Evolutionary conservation across 2,888 invertebrate species (phyloP), one percentile per base, ranked within the genome.

Genomic region (Enchytraeus crypticus): DNA sequence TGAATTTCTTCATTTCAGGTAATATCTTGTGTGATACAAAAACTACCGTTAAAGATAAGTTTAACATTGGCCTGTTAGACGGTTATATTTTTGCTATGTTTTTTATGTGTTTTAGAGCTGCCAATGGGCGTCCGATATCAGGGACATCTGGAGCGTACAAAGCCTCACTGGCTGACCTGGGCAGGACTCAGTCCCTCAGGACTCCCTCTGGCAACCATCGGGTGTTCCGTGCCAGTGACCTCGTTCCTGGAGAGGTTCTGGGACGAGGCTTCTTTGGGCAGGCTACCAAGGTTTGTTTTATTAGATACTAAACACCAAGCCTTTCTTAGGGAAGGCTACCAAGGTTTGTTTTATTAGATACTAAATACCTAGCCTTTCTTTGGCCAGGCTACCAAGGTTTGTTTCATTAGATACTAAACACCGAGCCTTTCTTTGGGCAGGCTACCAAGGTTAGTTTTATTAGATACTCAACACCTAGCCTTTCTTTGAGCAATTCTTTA

Each of bases 191-290:
- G 72, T 92, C 92, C 0, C 92, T 92, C 81, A 85, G 90, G 47
- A 85, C 86, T 72, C 84, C 85, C 0, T 84, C 85, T 0, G 80
- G 82, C 68, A 76, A 73, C 60, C 86, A 81, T 83, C 83, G 89
- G 59, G 90, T 93, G 63, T 95, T 95, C 80, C 84, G 92, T 3
- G 90, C 92, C n/a, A 86, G 87, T 27, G 95, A 95, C 81, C 81
- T 95, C 57, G 85, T 92, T 23, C 85, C 77, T 69, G 92, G 92
- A 43, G 92, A 92, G 77, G 82, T 93, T 4, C 81, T 93, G 18
- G 93, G 93, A 2, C 88, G 89, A 72, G 95, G 95, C 0, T 95
- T 93, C 81, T 95, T 93, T 79, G 95, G 95, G 1, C 90, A 92
- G 78, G 80, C 80, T 69, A 84, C 84, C 51, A 77, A 77, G 72